These are phyloP conservation scores for Chelonus insularis DNA, from an alignment of 1,140 invertebrate genomes.

Conservation along the genomic window DNA sequence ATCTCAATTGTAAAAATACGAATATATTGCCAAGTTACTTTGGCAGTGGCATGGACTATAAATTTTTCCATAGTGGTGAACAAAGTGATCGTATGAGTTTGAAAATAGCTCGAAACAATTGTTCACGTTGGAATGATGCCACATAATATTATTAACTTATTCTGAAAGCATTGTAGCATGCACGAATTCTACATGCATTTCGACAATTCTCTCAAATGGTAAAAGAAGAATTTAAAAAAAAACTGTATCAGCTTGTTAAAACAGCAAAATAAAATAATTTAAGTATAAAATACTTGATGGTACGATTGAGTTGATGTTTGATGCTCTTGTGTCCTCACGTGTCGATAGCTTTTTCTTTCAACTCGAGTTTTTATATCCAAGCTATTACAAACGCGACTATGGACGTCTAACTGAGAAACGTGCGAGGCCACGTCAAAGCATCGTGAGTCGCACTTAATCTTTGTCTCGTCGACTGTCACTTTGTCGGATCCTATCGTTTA, in stretches of 20 bases:
- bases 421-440: constrained; percentile 15
- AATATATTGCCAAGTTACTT: constrained; percentile 2
- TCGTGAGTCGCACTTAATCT: constrained; percentile 17
- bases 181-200: no score
- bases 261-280: no score
- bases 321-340: no score
- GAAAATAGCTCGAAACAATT: not conserved
- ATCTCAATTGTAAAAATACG: constrained; percentile 7
- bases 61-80: constrained; percentile 7
- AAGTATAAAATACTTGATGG: no score
- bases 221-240: no score
- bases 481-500: constrained; percentile 28
- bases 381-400: not conserved
- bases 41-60: constrained; percentile 15
- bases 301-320: no score
- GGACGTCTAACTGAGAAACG: constrained; percentile 3
- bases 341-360: no score
- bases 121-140: not conserved
- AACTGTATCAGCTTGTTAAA: no score
- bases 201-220: no score
- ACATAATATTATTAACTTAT: no score
- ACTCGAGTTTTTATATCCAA: not conserved
- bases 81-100: not conserved
- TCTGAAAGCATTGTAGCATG: no score
- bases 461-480: constrained; percentile 24